Conservation (phyloP, 2,888 invertebrate genomes). For the Ophioninae sp. region DNA sequence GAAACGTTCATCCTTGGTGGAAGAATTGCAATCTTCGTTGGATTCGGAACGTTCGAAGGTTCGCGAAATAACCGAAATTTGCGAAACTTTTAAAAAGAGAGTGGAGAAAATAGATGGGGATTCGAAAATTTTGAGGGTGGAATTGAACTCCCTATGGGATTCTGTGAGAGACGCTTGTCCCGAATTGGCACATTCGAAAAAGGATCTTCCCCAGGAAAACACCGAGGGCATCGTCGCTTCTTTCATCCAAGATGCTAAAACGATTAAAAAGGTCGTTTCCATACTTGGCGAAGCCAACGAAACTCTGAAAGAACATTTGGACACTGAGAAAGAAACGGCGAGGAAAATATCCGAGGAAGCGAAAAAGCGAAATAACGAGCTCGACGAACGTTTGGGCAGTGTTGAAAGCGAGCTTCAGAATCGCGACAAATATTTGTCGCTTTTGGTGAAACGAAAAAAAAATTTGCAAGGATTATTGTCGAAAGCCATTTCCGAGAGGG, state of each 20-base stretch:
- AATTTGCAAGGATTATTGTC: constrained; percentile 61
- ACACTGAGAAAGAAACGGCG: constrained; percentile 57
- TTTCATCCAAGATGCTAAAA: constrained; percentile 59
- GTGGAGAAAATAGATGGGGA: constrained; percentile 48
- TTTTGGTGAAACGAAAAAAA: constrained; percentile 57
- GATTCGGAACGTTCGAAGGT: constrained; percentile 1
- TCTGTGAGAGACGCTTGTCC: constrained; percentile 42
- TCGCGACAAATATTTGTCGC: constrained; percentile 46
- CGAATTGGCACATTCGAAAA: constrained; percentile 34
- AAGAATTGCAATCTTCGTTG: constrained; percentile 22
- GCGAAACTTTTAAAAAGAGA: constrained; percentile 51
- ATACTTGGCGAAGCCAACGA: constrained; percentile 55
- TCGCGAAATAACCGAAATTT: not conserved
- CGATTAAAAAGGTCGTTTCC: constrained; percentile 39
- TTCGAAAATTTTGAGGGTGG: constrained; percentile 62
- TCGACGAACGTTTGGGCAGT: constrained; percentile 57
- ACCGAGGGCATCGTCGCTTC: constrained; percentile 43
- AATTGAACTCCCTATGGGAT: constrained; percentile 48
- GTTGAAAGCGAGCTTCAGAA: constrained; percentile 50
- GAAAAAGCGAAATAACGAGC: constrained; percentile 56
- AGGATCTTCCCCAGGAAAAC: constrained; percentile 15
- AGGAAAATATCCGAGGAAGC: constrained; percentile 43
- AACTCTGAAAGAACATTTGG: constrained; percentile 62
- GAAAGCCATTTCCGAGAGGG: constrained; percentile 50
- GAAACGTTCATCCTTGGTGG: not conserved